Evolutionary conservation across 2,888 invertebrate genomes (phyloP).

Genomic region (Lamellibrachia columna): DNA sequence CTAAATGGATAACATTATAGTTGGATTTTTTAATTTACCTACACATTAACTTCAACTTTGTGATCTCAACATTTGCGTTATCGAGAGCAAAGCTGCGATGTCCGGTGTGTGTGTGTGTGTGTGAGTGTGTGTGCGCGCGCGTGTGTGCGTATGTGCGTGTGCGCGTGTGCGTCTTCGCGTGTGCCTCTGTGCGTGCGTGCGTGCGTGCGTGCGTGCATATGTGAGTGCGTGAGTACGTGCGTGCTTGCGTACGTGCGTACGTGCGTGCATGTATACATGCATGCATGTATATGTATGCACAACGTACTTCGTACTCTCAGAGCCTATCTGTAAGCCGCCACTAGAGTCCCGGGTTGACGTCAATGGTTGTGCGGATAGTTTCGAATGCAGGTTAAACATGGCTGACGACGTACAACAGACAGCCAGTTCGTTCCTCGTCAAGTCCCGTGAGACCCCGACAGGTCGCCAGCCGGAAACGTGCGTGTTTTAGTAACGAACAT

Average conservation of each 20-base stretch:
- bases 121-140: background rate
- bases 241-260: background rate
- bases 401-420: too few relatives aligned
- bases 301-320: too few relatives aligned
- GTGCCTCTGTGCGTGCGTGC: background rate
- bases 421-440: too few relatives aligned
- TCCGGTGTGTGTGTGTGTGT: background rate
- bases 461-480: background rate
- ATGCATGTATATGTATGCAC: background rate
- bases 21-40: background rate
- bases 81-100: background rate
- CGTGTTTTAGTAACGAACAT: background rate
- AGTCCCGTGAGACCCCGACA: background rate
- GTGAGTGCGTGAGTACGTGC: background rate
- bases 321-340: too few relatives aligned
- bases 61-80: background rate
- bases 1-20: background rate
- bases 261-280: conserved; percentile 13
- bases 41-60: background rate
- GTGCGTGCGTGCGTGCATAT: background rate
- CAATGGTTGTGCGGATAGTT: too few relatives aligned
- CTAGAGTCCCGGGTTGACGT: too few relatives aligned
- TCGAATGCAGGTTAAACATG: too few relatives aligned
- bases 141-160: background rate
- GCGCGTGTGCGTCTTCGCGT: background rate